Evolutionary conservation across 2,113 vertebrate species (phyloP).

Genomic region (Agapornis roseicollis): DNA sequence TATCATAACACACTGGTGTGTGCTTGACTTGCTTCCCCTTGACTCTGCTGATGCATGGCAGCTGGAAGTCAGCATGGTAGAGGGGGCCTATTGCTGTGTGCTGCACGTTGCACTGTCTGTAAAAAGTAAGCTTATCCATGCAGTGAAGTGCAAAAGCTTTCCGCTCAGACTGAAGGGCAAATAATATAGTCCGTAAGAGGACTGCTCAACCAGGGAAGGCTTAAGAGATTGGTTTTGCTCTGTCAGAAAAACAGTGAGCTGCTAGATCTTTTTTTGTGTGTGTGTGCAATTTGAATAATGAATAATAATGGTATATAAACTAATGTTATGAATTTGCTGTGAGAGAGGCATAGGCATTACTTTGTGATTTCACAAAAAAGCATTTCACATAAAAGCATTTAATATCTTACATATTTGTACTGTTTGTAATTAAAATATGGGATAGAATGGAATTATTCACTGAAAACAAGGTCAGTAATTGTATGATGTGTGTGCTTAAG

Average conservation of each 20-base stretch:
- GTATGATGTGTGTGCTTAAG: not conserved
- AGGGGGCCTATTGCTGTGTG: accelerated
- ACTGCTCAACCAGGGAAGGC: not conserved
- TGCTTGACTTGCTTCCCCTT: not conserved
- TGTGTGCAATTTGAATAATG: not conserved
- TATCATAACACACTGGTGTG: not conserved
- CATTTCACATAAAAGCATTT: not conserved
- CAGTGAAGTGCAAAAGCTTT: not conserved
- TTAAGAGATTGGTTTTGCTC: not conserved
- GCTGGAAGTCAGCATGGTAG: not conserved
- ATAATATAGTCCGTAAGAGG: not conserved
- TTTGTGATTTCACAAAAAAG: not conserved
- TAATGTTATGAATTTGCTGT: not conserved
- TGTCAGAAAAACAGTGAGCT: conserved; percentile 2
- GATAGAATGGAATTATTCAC: not conserved
- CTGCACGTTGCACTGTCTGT: not conserved
- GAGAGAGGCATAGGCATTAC: not conserved
- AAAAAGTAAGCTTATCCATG: not conserved
- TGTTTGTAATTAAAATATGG: conserved; percentile 30
- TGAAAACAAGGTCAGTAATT: conserved; percentile 5
- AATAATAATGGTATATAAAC: not conserved
- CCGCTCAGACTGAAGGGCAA: not conserved
- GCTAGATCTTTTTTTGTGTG: not conserved
- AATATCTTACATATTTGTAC: conserved; percentile 4
- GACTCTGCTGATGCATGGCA: accelerated